These are phyloP conservation scores for Drosophila histrio DNA, from an alignment of 2,888 invertebrate genomes.

Conservation along the genomic window DNA sequence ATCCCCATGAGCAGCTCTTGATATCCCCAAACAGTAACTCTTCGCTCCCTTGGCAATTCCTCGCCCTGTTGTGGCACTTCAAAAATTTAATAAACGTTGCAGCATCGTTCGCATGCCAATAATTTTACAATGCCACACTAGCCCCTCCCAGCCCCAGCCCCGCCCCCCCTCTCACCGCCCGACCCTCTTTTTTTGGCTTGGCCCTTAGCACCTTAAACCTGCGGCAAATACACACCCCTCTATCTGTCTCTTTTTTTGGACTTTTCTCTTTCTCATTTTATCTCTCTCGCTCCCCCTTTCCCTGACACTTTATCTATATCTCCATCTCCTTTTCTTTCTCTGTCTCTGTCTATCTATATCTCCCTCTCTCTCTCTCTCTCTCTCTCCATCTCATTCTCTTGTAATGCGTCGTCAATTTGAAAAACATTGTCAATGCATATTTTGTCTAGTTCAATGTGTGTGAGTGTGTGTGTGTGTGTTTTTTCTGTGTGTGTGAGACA, in stretches of 20 bases:
- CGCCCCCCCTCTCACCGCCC: neutral
- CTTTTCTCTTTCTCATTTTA: neutral
- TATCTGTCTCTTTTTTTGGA: neutral
- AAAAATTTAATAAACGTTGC: conserved; percentile 79
- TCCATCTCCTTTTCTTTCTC: no score
- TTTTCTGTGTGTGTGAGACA: conserved; percentile 38
- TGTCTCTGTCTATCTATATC: neutral
- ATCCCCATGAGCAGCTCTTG: conserved; percentile 2
- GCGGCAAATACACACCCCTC: neutral
- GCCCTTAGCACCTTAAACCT: neutral
- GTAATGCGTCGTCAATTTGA: conserved; percentile 66
- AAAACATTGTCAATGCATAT: conserved; percentile 74
- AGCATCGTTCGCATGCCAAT: conserved; percentile 78
- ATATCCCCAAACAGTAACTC: conserved; percentile 4
- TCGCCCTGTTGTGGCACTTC: conserved; percentile 62
- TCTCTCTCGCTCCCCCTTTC: neutral
- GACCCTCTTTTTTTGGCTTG: neutral
- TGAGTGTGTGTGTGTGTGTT: conserved; percentile 9
- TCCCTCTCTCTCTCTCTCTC: neutral
- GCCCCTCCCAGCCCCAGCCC: neutral
- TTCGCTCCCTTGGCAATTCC: conserved; percentile 4
- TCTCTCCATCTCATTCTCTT: conserved; percentile 1
- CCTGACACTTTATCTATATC: neutral
- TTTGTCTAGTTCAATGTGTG: conserved; percentile 19
- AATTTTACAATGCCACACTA: conserved; percentile 56